Evolutionary conservation across 2,797 vertebrate genomes (phyloP), one percentile per base, ranked within the genome.

Genomic region (Setipinna tenuifilis): DNA sequence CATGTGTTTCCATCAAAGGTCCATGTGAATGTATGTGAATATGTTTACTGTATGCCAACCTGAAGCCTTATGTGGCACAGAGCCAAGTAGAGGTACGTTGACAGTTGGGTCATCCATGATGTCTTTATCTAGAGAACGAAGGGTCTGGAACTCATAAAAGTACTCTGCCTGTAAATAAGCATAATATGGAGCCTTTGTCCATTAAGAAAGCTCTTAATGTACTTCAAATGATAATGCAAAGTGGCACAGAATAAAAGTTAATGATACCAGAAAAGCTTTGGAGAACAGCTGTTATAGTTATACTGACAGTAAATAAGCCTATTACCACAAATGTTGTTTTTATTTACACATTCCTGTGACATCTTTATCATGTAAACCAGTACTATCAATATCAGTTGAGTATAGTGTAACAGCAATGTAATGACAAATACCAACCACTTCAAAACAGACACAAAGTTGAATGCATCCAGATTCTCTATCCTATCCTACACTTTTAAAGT

Each of bases 81-180:
- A 95, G 91, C 97, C 97, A 89, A 97, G 93, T 35, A 96, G 91
- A 61, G 97, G 97, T 28, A 97, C 91, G 85, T 96, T 97, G 90
- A 97, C 92, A 0, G 95, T 96, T 84, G 97, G 97, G 90, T 98
- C 96, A 86, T 96, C 96, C 97, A 98, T 98, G 93, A 97, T 96
- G 90, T 96, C 96, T 95, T 96, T 96, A 93, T 98, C 97, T 94
- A 98, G 88, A 78, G 97, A 98, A 5, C 93, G 96, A 87, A 98
- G 93, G 54, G 95, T 96, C 92, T 97, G 94, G 93, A 98, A 98
- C 91, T 98, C 97, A 1, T 98, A 98, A 94, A 97, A 97, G 92
- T 96, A 97, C 90, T 97, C 95, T 19, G 95, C 96, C 97, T 98
- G 86, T 28, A 87, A 14, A 86, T 82, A 82, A 28, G 78, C 59